Evolutionary conservation across 2,888 invertebrate species (phyloP), one percentile per base, ranked within the genome.

Genomic region (Acrobasis consociella): DNA sequence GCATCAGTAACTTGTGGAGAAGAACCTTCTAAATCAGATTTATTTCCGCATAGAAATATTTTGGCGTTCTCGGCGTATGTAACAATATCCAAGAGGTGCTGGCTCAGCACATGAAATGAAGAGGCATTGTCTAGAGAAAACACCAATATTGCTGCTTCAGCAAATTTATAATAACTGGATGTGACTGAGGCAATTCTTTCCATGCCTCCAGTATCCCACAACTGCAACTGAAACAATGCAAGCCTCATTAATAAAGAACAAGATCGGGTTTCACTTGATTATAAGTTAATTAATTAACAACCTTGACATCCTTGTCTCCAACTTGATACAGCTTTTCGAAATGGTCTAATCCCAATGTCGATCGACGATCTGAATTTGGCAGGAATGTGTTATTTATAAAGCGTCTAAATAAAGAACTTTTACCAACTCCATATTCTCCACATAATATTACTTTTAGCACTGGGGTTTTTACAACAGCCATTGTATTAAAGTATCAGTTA

Each of bases 131-230:
- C 97, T 69, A 97, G 90, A 49, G 97, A 96, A 90, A 98, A 99
- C 8, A 98, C 98, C 67, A 99, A 92, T 74, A 99, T 95, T 64
- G 98, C 98, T 66, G 98, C 98, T 83, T 98, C 98, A 3, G 98
- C 97, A 90, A 98, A 98, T 89, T 98, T 98, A 85, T 98, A 99
- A 83, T 99, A 99, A 80, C 97, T 97, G 38, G 97, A 97, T 11
- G 98, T 98, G 17, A 99, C 97, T 3, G 98, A 98, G 55, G 98
- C 98, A 68, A 98, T 98, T 74, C 98, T 94, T 87, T 99, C 99
- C 97, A 99, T 98, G 58, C 98, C 98, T 71, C 98, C 98, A 49
- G 99, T 99, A 82, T 99, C 99, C 98, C 98, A 99, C 71, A 99
- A 89, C 89, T 98, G 98, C 67, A 99, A 91, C 98, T 98, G 85